phyloP scores from a whole-genome alignment of 2,888 invertebrate genomes.

The Drosophila kuntzei region DNA sequence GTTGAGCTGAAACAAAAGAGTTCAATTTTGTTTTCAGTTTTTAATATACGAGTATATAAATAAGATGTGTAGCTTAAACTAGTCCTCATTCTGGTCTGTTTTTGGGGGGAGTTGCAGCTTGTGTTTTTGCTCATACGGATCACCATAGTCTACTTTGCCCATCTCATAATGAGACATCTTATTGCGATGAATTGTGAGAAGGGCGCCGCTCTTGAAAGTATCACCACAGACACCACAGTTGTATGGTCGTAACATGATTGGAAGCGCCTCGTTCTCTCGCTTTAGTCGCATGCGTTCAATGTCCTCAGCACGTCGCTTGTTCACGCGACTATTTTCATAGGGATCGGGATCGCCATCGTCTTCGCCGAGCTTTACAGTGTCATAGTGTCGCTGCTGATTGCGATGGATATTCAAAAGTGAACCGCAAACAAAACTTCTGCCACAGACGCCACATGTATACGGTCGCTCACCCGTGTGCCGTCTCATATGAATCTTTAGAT shows the following conservation, averaged over 20 bases:
- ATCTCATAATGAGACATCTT: conserved; percentile 63
- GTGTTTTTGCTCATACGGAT: conserved; percentile 51
- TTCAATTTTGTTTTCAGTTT: neutral
- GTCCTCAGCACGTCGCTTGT: conserved; percentile 59
- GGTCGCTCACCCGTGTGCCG: conserved; percentile 90
- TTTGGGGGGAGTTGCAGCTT: conserved; percentile 29
- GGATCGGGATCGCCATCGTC: conserved; percentile 69
- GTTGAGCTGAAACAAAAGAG: neutral
- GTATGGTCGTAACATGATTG: conserved; percentile 33
- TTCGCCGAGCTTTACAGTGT: neutral
- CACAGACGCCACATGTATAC: conserved; percentile 89
- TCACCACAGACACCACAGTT: conserved; percentile 59
- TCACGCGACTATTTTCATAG: conserved; percentile 81
- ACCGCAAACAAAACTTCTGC: conserved; percentile 89
- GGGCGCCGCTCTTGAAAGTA: conserved; percentile 61
- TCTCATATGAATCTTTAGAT: conserved; percentile 89
- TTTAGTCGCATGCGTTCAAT: conserved; percentile 55
- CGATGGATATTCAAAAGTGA: conserved; percentile 88
- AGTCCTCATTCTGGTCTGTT: conserved; percentile 15
- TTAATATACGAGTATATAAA: neutral
- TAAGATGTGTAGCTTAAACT: conserved; percentile 1
- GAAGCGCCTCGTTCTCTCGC: conserved; percentile 25
- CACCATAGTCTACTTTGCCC: conserved; percentile 54
- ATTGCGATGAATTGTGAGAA: conserved; percentile 66
- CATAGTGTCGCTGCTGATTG: conserved; percentile 87